These are phyloP conservation scores for Pseudonaja textilis DNA, from an alignment of 2,113 vertebrate species.

Conservation along the genomic window DNA sequence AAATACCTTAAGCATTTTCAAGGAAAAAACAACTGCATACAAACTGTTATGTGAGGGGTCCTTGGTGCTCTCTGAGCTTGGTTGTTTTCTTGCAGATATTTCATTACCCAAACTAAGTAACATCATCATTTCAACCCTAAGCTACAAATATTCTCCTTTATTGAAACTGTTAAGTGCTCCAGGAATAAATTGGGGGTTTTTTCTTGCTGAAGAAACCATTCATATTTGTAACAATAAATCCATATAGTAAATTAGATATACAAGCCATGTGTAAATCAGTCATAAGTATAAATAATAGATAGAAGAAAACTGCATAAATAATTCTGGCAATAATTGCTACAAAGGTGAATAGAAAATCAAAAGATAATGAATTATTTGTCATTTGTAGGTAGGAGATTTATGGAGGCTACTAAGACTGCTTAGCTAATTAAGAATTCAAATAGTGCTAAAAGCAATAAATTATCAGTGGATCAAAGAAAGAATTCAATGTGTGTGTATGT, in stretches of 20 bases:
- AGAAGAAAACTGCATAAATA: not conserved
- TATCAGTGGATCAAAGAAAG: not conserved
- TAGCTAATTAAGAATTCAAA: not conserved
- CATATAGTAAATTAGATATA: not conserved
- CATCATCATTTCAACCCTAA: not conserved
- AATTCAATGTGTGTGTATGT: not conserved
- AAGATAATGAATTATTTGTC: not conserved
- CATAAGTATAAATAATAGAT: not conserved
- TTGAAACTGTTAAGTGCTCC: not conserved
- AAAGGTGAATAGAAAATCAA: not conserved
- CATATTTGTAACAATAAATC: not conserved
- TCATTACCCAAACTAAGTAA: not conserved
- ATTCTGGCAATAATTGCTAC: not conserved
- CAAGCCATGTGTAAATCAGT: not conserved
- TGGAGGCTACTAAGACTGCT: not conserved
- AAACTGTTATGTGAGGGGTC: not conserved
- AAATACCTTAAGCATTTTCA: not conserved
- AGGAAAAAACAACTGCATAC: not conserved
- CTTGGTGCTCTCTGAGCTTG: not conserved
- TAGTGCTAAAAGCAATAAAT: not conserved
- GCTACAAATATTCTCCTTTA: not conserved
- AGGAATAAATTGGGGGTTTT: not conserved
- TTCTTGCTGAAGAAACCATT: not conserved
- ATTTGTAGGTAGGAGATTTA: slow-evolving; percentile 4
- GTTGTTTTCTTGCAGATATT: not conserved